A percentile compares a stretch with the other conserved stretches of the same genome.
phyloP scores from a whole-genome alignment of 2,888 invertebrate genomes.

The Drosophila anomelani region DNA sequence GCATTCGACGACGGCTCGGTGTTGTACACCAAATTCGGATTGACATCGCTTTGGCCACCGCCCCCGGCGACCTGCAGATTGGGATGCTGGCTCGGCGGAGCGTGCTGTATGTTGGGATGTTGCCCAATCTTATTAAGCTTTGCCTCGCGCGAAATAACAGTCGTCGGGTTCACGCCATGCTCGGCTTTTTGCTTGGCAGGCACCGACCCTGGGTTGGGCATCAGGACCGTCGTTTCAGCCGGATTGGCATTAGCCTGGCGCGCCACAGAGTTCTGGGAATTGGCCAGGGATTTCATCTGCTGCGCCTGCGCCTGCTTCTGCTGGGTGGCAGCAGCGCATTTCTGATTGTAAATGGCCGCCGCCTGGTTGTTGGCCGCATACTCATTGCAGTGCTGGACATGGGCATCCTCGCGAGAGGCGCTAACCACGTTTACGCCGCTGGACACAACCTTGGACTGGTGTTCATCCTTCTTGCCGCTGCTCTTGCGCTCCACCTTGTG shows the following conservation, averaged over 20 bases:
- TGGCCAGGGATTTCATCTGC: conserved; percentile 66
- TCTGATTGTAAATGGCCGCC: conserved; percentile 59
- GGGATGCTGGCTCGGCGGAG: conserved; percentile 47
- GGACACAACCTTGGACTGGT: conserved; percentile 61
- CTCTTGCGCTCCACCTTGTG: conserved; percentile 78
- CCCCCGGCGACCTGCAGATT: conserved; percentile 69
- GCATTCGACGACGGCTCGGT: conserved; percentile 94
- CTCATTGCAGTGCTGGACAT: conserved; percentile 62
- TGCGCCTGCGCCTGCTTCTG: conserved; percentile 74
- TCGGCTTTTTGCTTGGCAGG: conserved; percentile 68
- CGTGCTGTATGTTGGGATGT: conserved; percentile 45
- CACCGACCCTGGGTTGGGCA: conserved; percentile 52
- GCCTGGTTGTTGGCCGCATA: conserved; percentile 67
- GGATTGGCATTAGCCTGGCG: conserved; percentile 56
- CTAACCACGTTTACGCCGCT: conserved; percentile 33
- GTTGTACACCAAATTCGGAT: conserved; percentile 88
- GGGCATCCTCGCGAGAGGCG: conserved; percentile 55
- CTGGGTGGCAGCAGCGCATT: conserved; percentile 53
- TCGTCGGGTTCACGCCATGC: conserved; percentile 61
- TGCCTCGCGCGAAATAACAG: conserved; percentile 57
- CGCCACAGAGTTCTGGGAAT: conserved; percentile 58
- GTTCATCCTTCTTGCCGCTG: conserved; percentile 81
- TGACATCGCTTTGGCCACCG: conserved; percentile 63
- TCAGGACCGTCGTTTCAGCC: conserved; percentile 49
- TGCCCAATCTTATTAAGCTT: conserved; percentile 69